Conservation (phyloP, 2,888 invertebrate species). For the Cheilosia variabilis region DNA sequence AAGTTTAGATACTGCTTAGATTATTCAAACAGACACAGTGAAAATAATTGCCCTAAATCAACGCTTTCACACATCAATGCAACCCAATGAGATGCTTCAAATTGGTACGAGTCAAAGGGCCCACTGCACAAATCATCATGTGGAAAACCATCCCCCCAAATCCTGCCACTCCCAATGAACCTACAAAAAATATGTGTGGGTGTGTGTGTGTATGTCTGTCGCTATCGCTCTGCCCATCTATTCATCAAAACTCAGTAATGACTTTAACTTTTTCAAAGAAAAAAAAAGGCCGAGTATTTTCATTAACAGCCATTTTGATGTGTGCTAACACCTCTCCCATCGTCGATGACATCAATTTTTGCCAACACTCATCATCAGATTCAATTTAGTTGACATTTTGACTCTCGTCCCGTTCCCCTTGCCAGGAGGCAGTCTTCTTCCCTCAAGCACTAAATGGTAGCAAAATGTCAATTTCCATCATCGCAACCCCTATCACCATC, state of each 20-base stretch:
- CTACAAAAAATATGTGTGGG: no score
- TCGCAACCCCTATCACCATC: not conserved
- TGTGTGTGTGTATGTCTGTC: no score
- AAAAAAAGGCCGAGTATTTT: constrained; percentile 49
- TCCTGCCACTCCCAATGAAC: no score
- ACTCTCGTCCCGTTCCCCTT: constrained; percentile 30
- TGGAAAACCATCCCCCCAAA: no score
- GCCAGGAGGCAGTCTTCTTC: constrained; percentile 27
- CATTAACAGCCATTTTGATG: constrained; percentile 69
- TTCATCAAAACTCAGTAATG: constrained; percentile 37
- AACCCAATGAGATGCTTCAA: no score
- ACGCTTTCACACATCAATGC: no score
- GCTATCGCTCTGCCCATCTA: no score
- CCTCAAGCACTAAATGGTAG: constrained; percentile 66
- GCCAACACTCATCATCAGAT: constrained; percentile 74
- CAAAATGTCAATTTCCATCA: constrained; percentile 74
- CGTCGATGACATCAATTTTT: constrained; percentile 75
- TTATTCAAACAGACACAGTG: no score
- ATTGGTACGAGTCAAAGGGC: no score
- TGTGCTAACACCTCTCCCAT: constrained; percentile 40
- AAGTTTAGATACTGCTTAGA: no score
- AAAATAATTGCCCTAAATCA: no score
- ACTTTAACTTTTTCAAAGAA: constrained; percentile 18
- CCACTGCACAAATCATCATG: no score
- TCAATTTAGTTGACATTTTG: constrained; percentile 75